phyloP scores from a whole-genome alignment of 2,888 invertebrate species.

The Eudemis profundana region DNA sequence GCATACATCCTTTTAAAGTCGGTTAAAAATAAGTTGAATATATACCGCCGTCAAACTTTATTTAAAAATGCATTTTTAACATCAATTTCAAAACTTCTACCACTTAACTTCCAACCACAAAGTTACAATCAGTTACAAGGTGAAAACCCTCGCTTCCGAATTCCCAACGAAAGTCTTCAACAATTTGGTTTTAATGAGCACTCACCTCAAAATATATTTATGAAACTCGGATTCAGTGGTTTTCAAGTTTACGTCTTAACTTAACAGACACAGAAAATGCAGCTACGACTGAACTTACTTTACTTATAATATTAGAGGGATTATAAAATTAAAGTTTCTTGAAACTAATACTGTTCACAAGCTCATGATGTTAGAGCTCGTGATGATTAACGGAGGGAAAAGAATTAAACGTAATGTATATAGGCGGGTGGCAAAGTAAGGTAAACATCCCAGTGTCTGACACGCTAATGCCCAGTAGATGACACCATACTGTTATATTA shows the following conservation, averaged over 20 bases:
- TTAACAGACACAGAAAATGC: not conserved
- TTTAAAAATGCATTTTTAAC: too few species aligned
- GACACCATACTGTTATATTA: too few species aligned
- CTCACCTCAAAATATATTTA: slow-evolving; percentile 25
- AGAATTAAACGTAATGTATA: too few species aligned
- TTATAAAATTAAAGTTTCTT: slow-evolving; percentile 1
- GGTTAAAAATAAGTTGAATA: too few species aligned
- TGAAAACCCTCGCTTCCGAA: not conserved
- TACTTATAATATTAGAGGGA: not conserved
- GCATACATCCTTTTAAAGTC: too few species aligned
- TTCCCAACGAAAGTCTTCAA: not conserved
- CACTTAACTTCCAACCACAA: not conserved
- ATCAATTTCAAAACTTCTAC: not conserved
- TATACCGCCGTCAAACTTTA: too few species aligned
- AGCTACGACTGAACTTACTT: slow-evolving; percentile 7
- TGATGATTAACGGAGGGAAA: too few species aligned
- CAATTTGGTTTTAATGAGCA: slow-evolving; percentile 31
- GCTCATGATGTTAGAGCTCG: too few species aligned
- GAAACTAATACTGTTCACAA: too few species aligned
- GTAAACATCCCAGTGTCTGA: too few species aligned
- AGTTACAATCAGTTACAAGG: not conserved
- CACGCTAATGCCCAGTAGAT: too few species aligned
- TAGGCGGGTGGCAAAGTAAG: too few species aligned
- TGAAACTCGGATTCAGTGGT: slow-evolving; percentile 17
- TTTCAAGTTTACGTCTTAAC: slow-evolving; percentile 19